Evolutionary conservation across 2,797 vertebrate genomes (phyloP).

Genomic region (Macroramphosus scolopax): DNA sequence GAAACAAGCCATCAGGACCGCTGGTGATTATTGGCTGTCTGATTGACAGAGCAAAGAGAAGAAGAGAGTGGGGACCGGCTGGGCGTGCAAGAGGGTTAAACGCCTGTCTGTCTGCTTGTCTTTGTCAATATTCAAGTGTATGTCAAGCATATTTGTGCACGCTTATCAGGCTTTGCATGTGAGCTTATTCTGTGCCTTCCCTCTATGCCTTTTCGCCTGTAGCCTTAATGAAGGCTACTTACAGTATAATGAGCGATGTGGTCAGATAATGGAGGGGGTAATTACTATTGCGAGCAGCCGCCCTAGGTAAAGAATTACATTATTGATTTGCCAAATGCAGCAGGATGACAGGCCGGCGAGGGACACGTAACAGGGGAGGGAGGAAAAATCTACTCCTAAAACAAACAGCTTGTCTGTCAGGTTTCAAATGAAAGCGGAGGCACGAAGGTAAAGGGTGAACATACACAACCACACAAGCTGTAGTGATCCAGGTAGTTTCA

Average conservation of each 20-base stretch:
- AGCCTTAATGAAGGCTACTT: slow-evolving; percentile 59
- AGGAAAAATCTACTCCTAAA: slow-evolving; percentile 44
- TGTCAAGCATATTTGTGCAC: slow-evolving; percentile 22
- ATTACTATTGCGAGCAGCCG: slow-evolving; percentile 62
- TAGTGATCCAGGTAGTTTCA: slow-evolving; percentile 21
- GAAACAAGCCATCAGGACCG: slow-evolving; percentile 50
- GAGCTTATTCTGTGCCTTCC: not conserved
- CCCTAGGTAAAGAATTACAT: slow-evolving; percentile 68
- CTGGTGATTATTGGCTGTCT: slow-evolving; percentile 63
- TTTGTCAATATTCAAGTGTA: not conserved
- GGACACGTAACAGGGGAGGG: slow-evolving; percentile 25
- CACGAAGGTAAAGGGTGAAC: slow-evolving; percentile 27
- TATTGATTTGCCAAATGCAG: slow-evolving; percentile 63
- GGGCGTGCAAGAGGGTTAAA: slow-evolving; percentile 31
- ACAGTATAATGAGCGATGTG: slow-evolving; percentile 67
- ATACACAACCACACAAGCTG: slow-evolving; percentile 7
- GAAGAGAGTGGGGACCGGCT: slow-evolving; percentile 23
- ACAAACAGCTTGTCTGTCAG: slow-evolving; percentile 43
- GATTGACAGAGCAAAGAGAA: slow-evolving; percentile 64
- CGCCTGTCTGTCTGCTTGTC: slow-evolving; percentile 30
- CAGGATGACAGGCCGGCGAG: slow-evolving; percentile 20
- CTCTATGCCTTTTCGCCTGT: slow-evolving; percentile 10
- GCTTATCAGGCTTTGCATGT: slow-evolving; percentile 13
- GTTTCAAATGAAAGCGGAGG: slow-evolving; percentile 24
- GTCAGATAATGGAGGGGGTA: slow-evolving; percentile 73